Base-by-base conservation (phyloP, 2,797 vertebrate genomes). In the Corythornis leucogaster region DNA sequence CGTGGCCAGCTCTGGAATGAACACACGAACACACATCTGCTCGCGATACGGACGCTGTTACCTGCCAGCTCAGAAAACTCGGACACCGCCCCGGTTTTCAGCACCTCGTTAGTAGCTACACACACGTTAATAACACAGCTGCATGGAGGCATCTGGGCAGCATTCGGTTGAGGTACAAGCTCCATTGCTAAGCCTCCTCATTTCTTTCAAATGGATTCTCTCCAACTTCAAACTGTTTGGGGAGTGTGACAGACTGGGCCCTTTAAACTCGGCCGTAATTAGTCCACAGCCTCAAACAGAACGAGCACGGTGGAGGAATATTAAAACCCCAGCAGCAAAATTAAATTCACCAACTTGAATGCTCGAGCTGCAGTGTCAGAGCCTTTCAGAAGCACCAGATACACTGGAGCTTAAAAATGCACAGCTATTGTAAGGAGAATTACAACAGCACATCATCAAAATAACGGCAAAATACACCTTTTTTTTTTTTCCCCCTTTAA, bases 131-230 rank as follows among this genome's bases (percentile, higher is more conserved):
- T 7, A 58, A 59, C 63, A 68, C 24, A 4, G 22, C 74, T n/a
- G 62, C 11, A 5, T 4, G 54, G 4, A 94, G 92, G 90, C 96
- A 95, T 67, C 94, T 93, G 96, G 95, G 91, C 93, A 63, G 31
- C 64, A 22, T 64, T 90, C 21, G 70, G 76, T 33, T 22, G 91
- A 80, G 94, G 90, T 87, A 85, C 16, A 35, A 95, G 89, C 89
- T 79, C 94, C 82, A 31, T 26, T 2, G 53, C 92, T 66, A 86
- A 84, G 87, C 83, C 77, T 80, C 96, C 85, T 96, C 78, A 7
- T 94, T 93, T 88, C 38, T 78, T 93, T 91, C 97, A 93, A 75
- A 94, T 94, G 97, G 97, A 96, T 97, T 92, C 96, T 93, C 95
- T 96, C 97, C 97, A 97, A 88, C 83, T 94, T 57, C 93, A 86